Evolutionary conservation across 2,113 vertebrate species (phyloP).

Genomic region (Syrmaticus mikado): DNA sequence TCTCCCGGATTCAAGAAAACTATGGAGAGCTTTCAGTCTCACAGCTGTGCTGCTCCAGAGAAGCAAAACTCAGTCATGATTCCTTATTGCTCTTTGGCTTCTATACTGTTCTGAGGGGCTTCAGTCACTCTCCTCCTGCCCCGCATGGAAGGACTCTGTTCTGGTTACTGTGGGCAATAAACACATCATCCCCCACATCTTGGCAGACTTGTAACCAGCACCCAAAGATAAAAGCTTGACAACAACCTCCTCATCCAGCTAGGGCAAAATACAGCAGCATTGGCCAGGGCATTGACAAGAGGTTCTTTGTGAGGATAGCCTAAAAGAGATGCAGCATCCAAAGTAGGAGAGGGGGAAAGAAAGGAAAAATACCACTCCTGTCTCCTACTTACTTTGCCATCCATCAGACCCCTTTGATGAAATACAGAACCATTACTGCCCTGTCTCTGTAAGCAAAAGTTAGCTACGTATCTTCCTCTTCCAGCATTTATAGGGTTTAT

Average conservation of each 20-base stretch:
- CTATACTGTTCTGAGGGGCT: not conserved
- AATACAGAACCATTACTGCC: rapidly evolving
- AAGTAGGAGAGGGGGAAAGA: rapidly evolving
- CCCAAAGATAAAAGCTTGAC: not conserved
- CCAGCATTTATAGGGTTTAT: not conserved
- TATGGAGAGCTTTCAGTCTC: not conserved
- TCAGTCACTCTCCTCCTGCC: not conserved
- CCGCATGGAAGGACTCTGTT: not conserved
- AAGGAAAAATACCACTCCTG: rapidly evolving
- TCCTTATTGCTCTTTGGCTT: not conserved
- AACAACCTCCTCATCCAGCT: not conserved
- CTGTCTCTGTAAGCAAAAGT: not conserved
- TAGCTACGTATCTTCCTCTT: rapidly evolving
- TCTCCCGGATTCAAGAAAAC: not conserved
- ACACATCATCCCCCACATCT: not conserved
- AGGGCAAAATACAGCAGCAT: not conserved
- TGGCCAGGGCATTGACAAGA: rapidly evolving
- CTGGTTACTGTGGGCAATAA: not conserved
- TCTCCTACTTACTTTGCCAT: not conserved
- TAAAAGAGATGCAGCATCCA: rapidly evolving
- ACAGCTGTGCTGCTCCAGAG: not conserved
- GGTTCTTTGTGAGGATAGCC: rapidly evolving
- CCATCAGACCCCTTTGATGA: too few relatives aligned
- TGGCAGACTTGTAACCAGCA: not conserved
- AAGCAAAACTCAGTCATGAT: not conserved